Percentiles rank a stretch among this genome's conserved stretches.
Evolutionary conservation across 2,113 vertebrate genomes (phyloP).

Genomic region (Cinclus mexicanus): DNA sequence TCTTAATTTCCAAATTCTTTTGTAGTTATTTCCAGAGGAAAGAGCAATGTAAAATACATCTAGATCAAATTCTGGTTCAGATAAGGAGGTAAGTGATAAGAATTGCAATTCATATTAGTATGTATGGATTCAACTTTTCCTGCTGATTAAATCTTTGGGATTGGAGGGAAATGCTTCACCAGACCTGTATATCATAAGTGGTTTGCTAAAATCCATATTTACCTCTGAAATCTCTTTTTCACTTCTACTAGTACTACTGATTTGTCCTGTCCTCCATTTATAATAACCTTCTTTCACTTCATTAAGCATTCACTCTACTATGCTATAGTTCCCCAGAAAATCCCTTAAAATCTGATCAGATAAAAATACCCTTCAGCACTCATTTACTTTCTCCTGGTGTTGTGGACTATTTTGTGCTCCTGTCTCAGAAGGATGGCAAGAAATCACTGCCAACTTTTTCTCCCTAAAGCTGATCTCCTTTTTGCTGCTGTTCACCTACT

Average conservation of each 20-base stretch:
- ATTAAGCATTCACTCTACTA: background rate
- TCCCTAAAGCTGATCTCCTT: background rate
- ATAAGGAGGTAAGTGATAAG: slow-evolving; percentile 4
- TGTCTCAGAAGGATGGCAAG: background rate
- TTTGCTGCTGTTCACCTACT: background rate
- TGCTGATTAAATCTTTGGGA: background rate
- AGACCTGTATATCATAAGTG: background rate
- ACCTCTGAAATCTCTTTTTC: background rate
- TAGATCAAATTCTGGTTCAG: background rate
- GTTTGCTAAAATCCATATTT: background rate
- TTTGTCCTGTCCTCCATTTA: background rate
- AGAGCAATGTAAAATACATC: slow-evolving; percentile 65
- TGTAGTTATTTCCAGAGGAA: slow-evolving; percentile 86
- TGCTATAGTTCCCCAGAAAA: background rate
- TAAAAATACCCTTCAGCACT: background rate
- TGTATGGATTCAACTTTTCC: background rate
- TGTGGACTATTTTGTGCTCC: background rate
- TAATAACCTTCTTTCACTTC: background rate
- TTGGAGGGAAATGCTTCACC: background rate
- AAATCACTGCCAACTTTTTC: background rate
- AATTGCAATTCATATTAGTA: background rate
- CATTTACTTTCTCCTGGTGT: background rate
- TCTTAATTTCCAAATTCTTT: background rate
- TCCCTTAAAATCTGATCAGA: background rate
- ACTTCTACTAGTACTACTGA: background rate